Base-by-base conservation (phyloP, 2,888 invertebrate species). In the Acleris emargana region DNA sequence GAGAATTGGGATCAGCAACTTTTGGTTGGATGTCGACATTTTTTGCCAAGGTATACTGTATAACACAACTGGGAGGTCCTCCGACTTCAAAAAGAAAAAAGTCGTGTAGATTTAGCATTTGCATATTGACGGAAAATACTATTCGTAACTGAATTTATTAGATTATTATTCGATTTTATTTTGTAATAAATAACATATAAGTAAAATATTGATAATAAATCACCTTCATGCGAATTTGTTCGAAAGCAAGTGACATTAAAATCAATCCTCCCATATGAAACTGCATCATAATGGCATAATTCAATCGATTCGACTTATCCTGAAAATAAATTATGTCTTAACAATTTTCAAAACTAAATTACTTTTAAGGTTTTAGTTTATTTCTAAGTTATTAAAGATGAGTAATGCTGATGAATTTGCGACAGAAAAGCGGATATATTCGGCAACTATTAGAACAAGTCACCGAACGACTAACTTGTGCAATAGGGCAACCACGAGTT, bases 241-340 rank as follows among this genome's bases (percentile, higher is more conserved):
- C 66, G 18, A 66, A 52, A 11, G 60, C 60, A 13, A 61, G 57
- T 25, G 66, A 66, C 22, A 66, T 22, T 38, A 66, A 38, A 25
- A 51, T 66, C 9, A 66, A 47, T 5, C 66, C 55, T 32, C 66
- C 66, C 66, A 66, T 66, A 47, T 66, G 66, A 45, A 66, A 66
- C 57, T 61, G 61, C 60, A 66, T 66, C 66, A 66, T 66, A 18
- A 66, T 52, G 3, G 60, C 25, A 20, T 61, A 66, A 2, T 51
- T 38, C 45, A 57, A 5, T 45, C 61, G 32, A 16, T 66, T 61
- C 1, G 51, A 32, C 25, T 55, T 66, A 52, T 66, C 66, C 66
- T 66, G 51, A 52, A 66, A 59, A 49, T 13, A 9, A 38, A 4
- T 13, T 1, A 11, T 32, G 25, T 25, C 25, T 3, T 4, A 28